Conservation (phyloP, 1,140 invertebrate genomes). For the Bilobella aurantiaca region DNA sequence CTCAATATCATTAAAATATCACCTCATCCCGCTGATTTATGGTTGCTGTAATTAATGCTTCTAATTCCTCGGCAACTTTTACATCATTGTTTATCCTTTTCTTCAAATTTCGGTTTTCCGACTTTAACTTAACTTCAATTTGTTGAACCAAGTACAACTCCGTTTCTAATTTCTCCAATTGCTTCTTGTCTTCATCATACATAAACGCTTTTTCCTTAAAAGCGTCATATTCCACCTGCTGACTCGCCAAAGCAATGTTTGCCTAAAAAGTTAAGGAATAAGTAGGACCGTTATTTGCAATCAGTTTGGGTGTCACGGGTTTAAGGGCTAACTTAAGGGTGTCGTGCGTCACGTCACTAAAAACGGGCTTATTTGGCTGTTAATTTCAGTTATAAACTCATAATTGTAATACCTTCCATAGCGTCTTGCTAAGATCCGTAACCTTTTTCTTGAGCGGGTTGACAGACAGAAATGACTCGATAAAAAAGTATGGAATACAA, state of each 20-base stretch:
- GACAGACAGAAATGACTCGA: constrained; percentile 24
- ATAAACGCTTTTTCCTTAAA: constrained; percentile 33
- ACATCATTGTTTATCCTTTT: constrained; percentile 21
- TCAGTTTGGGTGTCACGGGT: too few species aligned
- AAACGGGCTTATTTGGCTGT: too few species aligned
- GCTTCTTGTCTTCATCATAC: constrained; percentile 28
- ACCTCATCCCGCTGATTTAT: constrained; percentile 24
- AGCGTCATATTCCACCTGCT: constrained; percentile 32
- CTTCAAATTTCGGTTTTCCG: constrained; percentile 20
- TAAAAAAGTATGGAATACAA: constrained; percentile 34
- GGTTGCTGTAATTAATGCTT: constrained; percentile 20
- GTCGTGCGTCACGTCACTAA: too few species aligned
- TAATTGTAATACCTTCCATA: constrained; percentile 30
- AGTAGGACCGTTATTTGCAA: neutral
- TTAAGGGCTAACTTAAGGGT: too few species aligned
- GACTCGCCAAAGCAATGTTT: constrained; percentile 33
- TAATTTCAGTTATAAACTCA: neutral
- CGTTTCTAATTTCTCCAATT: constrained; percentile 28
- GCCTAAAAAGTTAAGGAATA: neutral
- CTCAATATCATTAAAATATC: neutral
- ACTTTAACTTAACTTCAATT: constrained; percentile 27
- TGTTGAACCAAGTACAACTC: constrained; percentile 23
- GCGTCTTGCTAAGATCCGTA: constrained; percentile 26
- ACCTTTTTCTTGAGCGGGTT: constrained; percentile 32
- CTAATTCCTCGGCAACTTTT: constrained; percentile 17